Conservation (phyloP, 2,888 invertebrate genomes). For the Spisula subtruncata region DNA sequence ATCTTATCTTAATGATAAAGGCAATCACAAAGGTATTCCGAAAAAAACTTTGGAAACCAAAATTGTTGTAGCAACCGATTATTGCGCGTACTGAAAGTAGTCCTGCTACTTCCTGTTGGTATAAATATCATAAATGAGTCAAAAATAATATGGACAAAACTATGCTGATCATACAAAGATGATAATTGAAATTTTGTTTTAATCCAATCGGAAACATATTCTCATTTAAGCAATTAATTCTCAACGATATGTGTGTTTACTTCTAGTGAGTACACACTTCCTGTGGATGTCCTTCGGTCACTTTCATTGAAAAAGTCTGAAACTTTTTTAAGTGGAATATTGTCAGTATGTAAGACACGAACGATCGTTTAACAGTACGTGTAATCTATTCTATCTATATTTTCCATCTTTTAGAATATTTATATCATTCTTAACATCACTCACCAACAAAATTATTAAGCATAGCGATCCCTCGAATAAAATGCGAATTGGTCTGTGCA, state of each 20-base stretch:
- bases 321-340: background rate
- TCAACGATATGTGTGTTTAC: background rate
- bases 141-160: background rate
- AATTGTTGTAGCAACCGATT: slow-evolving; percentile 26
- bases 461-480: too few species aligned
- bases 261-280: slow-evolving; percentile 3
- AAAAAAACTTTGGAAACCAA: background rate
- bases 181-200: background rate
- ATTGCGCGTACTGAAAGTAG: background rate
- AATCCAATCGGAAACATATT: background rate
- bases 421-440: too few species aligned
- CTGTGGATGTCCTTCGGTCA: slow-evolving; percentile 17
- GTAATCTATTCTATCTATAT: background rate
- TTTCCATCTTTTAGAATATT: too few species aligned
- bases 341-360: background rate
- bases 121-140: background rate
- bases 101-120: background rate
- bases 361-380: background rate
- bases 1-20: too few species aligned
- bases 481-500: too few species aligned
- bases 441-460: too few species aligned
- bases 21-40: too few species aligned
- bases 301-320: background rate
- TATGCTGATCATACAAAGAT: background rate
- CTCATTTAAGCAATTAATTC: background rate